A percentile compares a stretch with the other conserved stretches of the same genome.
Conservation (phyloP, 2,797 vertebrate species). For the Gymnothorax reevesii region DNA sequence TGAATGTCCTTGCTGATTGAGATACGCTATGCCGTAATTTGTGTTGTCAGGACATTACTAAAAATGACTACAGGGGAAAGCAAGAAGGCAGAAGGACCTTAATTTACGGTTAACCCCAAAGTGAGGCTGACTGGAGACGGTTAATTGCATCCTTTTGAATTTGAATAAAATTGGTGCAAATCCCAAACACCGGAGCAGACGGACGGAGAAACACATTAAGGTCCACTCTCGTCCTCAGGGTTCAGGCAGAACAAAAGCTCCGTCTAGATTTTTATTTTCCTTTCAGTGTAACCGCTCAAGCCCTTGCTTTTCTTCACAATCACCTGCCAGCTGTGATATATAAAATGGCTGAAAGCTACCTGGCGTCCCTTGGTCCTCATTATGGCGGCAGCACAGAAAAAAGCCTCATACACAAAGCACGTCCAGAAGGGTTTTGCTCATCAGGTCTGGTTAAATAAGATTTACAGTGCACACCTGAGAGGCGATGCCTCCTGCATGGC, state of each 20-base stretch:
- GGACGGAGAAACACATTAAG: background rate
- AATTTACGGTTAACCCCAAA: background rate
- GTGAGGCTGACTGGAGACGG: background rate
- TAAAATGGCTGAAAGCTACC: background rate
- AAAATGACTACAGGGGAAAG: background rate
- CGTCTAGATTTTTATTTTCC: background rate
- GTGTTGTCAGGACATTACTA: background rate
- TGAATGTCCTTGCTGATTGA: background rate
- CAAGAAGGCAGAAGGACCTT: too few relatives aligned
- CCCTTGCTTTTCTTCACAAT: background rate
- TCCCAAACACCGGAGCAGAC: background rate
- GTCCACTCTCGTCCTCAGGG: slow-evolving; percentile 5
- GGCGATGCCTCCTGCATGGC: background rate
- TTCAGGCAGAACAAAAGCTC: slow-evolving; percentile 27
- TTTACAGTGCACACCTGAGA: background rate
- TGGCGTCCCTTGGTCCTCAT: background rate
- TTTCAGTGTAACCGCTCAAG: background rate
- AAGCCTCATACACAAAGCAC: background rate
- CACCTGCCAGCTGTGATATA: slow-evolving; percentile 24
- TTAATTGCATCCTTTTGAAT: background rate
- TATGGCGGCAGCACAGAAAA: background rate
- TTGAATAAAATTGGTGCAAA: slow-evolving; percentile 17
- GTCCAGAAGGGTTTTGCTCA: background rate
- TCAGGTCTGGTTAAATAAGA: slow-evolving; percentile 3
- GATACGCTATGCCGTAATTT: background rate